These are phyloP conservation scores for Dryobota labecula DNA, from an alignment of 2,888 invertebrate species.

Conservation along the genomic window DNA sequence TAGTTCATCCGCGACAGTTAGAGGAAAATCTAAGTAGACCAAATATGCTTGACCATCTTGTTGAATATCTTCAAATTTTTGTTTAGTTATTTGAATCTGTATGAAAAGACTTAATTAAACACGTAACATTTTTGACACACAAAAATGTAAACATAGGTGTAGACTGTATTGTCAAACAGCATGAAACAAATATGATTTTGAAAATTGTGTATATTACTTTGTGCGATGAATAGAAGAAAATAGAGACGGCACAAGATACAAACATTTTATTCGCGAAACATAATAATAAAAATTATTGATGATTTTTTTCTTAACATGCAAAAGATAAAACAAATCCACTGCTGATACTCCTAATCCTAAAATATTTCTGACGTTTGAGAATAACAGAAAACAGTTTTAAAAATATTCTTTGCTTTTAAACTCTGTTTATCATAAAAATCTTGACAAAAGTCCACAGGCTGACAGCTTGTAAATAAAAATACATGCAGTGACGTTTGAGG, in stretches of 20 bases:
- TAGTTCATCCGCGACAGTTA: background rate
- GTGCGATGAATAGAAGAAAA: slow-evolving; percentile 57
- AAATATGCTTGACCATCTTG: slow-evolving; percentile 9
- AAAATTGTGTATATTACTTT: slow-evolving; percentile 35
- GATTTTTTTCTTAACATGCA: slow-evolving; percentile 56
- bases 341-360: slow-evolving; percentile 14
- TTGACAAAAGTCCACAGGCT: slow-evolving; percentile 54
- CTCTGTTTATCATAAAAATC: slow-evolving; percentile 40
- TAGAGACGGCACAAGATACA: slow-evolving; percentile 51
- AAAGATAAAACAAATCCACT: slow-evolving; percentile 40
- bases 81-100: slow-evolving; percentile 5
- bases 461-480: slow-evolving; percentile 78
- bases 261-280: slow-evolving; percentile 22
- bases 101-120: slow-evolving; percentile 5
- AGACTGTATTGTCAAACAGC: slow-evolving; percentile 4
- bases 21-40: background rate
- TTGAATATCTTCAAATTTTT: background rate
- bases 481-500: slow-evolving; percentile 80
- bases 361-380: slow-evolving; percentile 13
- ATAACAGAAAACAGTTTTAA: slow-evolving; percentile 16
- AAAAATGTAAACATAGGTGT: slow-evolving; percentile 27
- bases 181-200: slow-evolving; percentile 32
- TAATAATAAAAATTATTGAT: slow-evolving; percentile 30
- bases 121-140: slow-evolving; percentile 17
- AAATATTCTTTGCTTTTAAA: slow-evolving; percentile 16